phyloP scores from a whole-genome alignment of 2,113 vertebrate genomes.

The Sakesphorus luctuosus region DNA sequence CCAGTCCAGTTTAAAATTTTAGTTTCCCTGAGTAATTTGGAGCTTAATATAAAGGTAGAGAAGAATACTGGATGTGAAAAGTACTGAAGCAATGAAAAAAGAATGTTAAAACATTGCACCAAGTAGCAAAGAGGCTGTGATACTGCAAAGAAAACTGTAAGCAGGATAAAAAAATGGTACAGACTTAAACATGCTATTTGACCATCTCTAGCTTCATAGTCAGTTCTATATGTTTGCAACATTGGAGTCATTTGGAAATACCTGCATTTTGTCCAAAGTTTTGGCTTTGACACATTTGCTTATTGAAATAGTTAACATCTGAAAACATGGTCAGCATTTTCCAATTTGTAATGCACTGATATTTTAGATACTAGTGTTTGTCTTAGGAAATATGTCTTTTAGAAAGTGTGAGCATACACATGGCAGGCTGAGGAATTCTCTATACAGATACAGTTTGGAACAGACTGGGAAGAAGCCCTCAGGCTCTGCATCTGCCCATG shows the following conservation, averaged over 20 bases:
- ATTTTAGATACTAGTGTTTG: background rate
- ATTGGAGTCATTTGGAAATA: background rate
- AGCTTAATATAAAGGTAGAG: background rate
- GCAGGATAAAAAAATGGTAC: background rate
- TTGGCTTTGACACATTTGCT: background rate
- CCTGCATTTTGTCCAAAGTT: background rate
- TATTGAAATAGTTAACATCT: background rate
- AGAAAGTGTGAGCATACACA: background rate
- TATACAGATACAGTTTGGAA: background rate
- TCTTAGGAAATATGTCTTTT: background rate
- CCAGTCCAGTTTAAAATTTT: background rate
- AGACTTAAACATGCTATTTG: background rate
- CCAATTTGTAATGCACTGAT: rapidly evolving
- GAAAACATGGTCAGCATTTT: background rate
- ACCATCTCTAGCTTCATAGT: background rate
- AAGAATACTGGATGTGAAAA: background rate
- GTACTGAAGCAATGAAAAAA: background rate
- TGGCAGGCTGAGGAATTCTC: background rate
- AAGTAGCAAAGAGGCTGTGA: background rate
- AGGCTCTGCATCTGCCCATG: background rate
- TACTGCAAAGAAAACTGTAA: background rate
- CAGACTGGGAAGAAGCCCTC: background rate
- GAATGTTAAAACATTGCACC: background rate
- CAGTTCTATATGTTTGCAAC: background rate
- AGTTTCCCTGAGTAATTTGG: background rate